phyloP scores from a whole-genome alignment of 2,888 invertebrate species.

The Noctua fimbriata region DNA sequence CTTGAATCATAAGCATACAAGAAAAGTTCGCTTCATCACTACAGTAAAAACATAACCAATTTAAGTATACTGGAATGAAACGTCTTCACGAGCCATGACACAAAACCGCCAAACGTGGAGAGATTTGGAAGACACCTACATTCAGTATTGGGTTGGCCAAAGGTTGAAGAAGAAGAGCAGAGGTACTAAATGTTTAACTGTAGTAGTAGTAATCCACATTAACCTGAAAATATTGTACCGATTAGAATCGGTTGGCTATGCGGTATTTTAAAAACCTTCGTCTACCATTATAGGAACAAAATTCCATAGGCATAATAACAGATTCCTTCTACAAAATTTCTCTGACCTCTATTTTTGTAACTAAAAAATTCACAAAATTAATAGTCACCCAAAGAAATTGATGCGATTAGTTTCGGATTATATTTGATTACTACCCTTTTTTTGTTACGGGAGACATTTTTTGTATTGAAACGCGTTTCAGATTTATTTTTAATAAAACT shows the following conservation, averaged over 20 bases:
- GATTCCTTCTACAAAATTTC: slow-evolving; percentile 25
- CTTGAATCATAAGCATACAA: not conserved
- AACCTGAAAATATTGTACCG: not conserved
- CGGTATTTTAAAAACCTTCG: not conserved
- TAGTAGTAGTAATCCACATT: not conserved
- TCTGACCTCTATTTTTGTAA: slow-evolving; percentile 38
- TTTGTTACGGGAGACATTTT: slow-evolving; percentile 79
- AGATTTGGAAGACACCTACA: too few relatives aligned
- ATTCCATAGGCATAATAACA: slow-evolving; percentile 36
- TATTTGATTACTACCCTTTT: slow-evolving; percentile 76
- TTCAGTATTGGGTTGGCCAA: too few relatives aligned
- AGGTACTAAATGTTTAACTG: not conserved
- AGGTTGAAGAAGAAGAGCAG: too few relatives aligned
- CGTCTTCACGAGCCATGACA: too few relatives aligned
- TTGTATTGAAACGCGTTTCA: slow-evolving; percentile 70
- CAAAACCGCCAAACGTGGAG: too few relatives aligned
- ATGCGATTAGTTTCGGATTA: slow-evolving; percentile 86
- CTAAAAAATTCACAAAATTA: slow-evolving; percentile 71
- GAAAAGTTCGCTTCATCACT: not conserved
- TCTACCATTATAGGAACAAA: not conserved
- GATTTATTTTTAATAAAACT: slow-evolving; percentile 80
- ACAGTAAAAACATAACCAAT: not conserved
- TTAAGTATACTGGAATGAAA: not conserved
- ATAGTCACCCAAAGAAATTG: slow-evolving; percentile 79
- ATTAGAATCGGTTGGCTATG: not conserved